Evolutionary conservation across 2,113 vertebrate species (phyloP).

Genomic region (Istiophorus platypterus): DNA sequence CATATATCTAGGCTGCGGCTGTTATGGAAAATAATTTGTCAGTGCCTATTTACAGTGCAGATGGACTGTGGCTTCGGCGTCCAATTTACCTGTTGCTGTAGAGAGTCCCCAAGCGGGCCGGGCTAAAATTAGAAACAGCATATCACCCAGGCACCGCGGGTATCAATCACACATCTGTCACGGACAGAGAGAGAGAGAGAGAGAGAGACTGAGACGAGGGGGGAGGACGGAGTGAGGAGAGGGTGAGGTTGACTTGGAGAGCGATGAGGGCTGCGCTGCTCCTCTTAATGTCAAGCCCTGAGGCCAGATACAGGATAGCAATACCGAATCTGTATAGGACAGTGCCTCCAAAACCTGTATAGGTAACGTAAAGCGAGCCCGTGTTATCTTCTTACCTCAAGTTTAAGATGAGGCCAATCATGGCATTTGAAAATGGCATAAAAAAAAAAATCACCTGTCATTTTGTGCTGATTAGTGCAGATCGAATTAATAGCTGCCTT

Average conservation of each 20-base stretch:
- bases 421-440: too few relatives aligned
- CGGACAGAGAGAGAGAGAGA: constrained; percentile 29
- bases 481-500: constrained; percentile 6
- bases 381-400: background rate
- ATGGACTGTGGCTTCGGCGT: constrained; percentile 72
- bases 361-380: background rate
- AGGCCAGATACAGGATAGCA: constrained; percentile 30
- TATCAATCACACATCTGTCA: constrained; percentile 81
- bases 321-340: background rate
- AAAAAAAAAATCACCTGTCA: background rate
- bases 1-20: constrained; percentile 48
- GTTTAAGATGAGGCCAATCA: background rate
- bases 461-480: background rate
- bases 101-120: constrained; percentile 57
- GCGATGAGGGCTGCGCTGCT: constrained; percentile 33
- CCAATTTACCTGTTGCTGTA: constrained; percentile 79
- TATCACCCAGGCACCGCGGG: constrained; percentile 62
- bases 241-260: constrained; percentile 27
- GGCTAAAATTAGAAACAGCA: constrained; percentile 81
- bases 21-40: constrained; percentile 73
- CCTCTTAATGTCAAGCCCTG: constrained; percentile 23
- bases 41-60: constrained; percentile 74
- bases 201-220: background rate
- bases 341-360: background rate
- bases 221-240: background rate